Base-by-base conservation (phyloP, 2,888 invertebrate genomes). In the Microchrysa polita region DNA sequence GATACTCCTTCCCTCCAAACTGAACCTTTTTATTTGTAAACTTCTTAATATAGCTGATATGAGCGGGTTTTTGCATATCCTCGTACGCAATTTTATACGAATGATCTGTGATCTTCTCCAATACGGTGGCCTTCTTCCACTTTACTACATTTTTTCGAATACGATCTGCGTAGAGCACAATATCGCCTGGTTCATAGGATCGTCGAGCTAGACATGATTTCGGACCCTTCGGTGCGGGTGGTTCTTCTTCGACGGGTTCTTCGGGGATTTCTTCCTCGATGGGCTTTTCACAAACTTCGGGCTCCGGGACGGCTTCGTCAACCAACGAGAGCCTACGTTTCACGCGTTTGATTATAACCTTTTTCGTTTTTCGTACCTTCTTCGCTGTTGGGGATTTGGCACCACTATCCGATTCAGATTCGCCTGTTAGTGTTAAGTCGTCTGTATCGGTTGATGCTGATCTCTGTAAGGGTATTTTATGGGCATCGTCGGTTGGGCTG, bases 91-190 rank as follows among this genome's bases (percentile, higher is more conserved):
- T 77, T 73, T 81, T 81, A 59, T 84, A 84, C 2, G 84, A 84
- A 77, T 84, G 84, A 77, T 84, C 83, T 67, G 84, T 84, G 42
- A 84, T 84, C 60, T 81, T 80, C 69, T 84, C 84, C 57, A 82
- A 63, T 1, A 84, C 80, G 1, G 77, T 79, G 0, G 81, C 84
- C 67, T 81, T 81, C 22, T 81, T 82, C 84, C 84, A 84, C 74
- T 81, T 80, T 27, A 84, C 81, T 0, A 82, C 83, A 34, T n/a
- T 18, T 77, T 83, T 83, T 18, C 79, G 80, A 57, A 79, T 82
- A 9, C 84, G 83, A 63, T 84, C 84, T 0, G 82, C 84, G 69
- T 83, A 84, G 75, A 84, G 77, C 1, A 84, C 82, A 52, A 79
- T 69, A 67, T 84, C 84, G 0, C 84, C 84, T 2, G 83, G 80